Evolutionary conservation across 1,140 invertebrate species (phyloP).

Genomic region (Papilio dardanus): DNA sequence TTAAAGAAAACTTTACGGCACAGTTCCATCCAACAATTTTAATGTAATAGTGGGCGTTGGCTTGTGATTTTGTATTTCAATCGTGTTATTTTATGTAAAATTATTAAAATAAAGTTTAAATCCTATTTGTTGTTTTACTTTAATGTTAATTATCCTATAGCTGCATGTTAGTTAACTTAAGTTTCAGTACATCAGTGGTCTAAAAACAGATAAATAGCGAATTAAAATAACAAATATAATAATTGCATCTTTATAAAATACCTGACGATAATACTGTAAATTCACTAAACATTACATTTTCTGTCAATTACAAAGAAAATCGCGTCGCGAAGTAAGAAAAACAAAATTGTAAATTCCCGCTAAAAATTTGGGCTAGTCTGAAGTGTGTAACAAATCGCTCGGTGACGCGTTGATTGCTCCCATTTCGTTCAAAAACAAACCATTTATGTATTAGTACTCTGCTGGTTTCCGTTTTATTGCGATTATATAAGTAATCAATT

Average conservation of each 20-base stretch:
- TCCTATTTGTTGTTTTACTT: constrained; percentile 39
- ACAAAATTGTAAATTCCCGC: background rate
- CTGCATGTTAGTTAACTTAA: too few relatives aligned
- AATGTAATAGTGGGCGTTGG: constrained; percentile 22
- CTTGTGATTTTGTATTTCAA: constrained; percentile 22
- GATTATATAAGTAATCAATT: background rate
- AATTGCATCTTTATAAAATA: too few relatives aligned
- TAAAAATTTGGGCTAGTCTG: background rate
- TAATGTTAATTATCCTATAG: background rate
- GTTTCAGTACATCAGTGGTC: too few relatives aligned
- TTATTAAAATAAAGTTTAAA: constrained; percentile 47
- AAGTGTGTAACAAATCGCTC: background rate
- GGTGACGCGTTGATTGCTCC: background rate
- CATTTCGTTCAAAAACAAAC: background rate
- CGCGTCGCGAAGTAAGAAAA: background rate
- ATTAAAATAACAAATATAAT: background rate
- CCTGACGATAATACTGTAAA: background rate
- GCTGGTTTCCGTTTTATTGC: background rate
- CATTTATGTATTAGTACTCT: background rate
- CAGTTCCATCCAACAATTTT: constrained; percentile 27
- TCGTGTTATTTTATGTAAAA: constrained; percentile 44
- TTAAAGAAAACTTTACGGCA: background rate
- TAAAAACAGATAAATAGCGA: too few relatives aligned
- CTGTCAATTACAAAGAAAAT: too few relatives aligned
- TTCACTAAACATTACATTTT: too few relatives aligned